Evolutionary conservation across 2,888 invertebrate genomes (phyloP).

Genomic region (Ephialtes manifestator): DNA sequence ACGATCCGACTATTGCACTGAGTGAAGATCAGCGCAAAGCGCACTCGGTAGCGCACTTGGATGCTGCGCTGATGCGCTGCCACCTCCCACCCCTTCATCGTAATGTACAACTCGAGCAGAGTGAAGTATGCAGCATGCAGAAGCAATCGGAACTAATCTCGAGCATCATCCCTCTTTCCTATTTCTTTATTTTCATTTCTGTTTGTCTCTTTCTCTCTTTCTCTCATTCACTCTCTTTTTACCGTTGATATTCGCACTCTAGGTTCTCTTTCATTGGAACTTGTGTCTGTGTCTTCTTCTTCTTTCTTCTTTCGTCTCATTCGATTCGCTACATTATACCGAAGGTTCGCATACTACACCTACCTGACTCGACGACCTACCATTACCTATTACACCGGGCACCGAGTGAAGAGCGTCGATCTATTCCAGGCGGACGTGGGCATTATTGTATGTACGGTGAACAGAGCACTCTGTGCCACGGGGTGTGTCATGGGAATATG

Average conservation of each 20-base stretch:
- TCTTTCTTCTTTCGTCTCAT: conserved; percentile 48
- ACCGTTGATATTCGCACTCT: conserved; percentile 36
- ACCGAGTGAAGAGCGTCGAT: conserved; percentile 52
- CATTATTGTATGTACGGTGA: conserved; percentile 45
- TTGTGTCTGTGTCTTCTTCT: conserved; percentile 39
- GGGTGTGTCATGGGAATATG: conserved; percentile 68
- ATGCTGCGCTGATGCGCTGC: conserved; percentile 54
- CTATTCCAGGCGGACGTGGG: conserved; percentile 58
- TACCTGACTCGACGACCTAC: conserved; percentile 68
- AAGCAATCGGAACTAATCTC: conserved; percentile 84
- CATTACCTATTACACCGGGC: conserved; percentile 68
- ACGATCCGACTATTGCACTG: conserved; percentile 51
- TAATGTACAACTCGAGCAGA: conserved; percentile 74
- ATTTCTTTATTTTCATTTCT: conserved; percentile 51
- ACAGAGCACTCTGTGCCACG: conserved; percentile 39
- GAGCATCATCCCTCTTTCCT: conserved; percentile 74
- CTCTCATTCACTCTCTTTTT: conserved; percentile 44
- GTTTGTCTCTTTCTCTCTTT: conserved; percentile 36
- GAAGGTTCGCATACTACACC: conserved; percentile 59
- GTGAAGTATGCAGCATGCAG: conserved; percentile 57
- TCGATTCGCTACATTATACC: conserved; percentile 65
- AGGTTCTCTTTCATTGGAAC: conserved; percentile 12
- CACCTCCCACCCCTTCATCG: conserved; percentile 72
- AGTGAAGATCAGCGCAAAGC: conserved; percentile 35
- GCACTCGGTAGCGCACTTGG: conserved; percentile 38